Conservation (phyloP, 2,113 vertebrate genomes). For the Scomber colias region DNA sequence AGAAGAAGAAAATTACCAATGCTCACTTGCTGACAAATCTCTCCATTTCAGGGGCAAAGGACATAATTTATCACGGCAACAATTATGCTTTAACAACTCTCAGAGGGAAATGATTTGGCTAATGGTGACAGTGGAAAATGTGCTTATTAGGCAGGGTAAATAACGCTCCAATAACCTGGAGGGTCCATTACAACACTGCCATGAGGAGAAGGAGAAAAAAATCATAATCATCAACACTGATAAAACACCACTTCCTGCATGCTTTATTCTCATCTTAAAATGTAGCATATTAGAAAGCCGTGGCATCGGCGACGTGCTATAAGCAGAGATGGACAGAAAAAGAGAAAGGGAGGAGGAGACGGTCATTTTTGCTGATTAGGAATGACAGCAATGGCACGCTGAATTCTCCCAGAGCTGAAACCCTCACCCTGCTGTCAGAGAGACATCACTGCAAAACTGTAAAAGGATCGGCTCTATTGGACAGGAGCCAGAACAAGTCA, state of each 20-base stretch:
- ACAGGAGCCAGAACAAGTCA: conserved; percentile 31
- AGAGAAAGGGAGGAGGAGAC: conserved; percentile 29
- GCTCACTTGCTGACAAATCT: conserved; percentile 64
- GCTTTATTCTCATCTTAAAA: conserved; percentile 6
- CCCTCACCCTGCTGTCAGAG: conserved; percentile 52
- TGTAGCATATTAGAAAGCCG: conserved; percentile 12
- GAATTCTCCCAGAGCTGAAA: conserved; percentile 50
- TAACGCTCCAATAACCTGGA: conserved; percentile 44
- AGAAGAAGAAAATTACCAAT: conserved; percentile 22
- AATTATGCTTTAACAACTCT: conserved; percentile 68
- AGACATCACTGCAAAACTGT: conserved; percentile 29
- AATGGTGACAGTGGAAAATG: conserved; percentile 64
- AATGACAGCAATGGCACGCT: conserved; percentile 60
- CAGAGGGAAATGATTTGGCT: conserved; percentile 56
- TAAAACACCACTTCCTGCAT: conserved; percentile 18
- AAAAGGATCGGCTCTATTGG: conserved; percentile 30
- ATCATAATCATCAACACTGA: not conserved
- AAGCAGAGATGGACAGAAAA: conserved; percentile 23
- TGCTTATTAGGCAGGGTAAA: conserved; percentile 66
- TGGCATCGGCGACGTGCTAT: conserved; percentile 56
- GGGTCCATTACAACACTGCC: conserved; percentile 3
- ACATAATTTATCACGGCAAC: conserved; percentile 68
- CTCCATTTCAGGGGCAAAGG: conserved; percentile 53
- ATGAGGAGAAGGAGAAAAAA: conserved; percentile 10
- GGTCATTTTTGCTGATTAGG: conserved; percentile 65